phyloP scores from a whole-genome alignment of 1,140 invertebrate species.

The Trichomalopsis sarcophagae region DNA sequence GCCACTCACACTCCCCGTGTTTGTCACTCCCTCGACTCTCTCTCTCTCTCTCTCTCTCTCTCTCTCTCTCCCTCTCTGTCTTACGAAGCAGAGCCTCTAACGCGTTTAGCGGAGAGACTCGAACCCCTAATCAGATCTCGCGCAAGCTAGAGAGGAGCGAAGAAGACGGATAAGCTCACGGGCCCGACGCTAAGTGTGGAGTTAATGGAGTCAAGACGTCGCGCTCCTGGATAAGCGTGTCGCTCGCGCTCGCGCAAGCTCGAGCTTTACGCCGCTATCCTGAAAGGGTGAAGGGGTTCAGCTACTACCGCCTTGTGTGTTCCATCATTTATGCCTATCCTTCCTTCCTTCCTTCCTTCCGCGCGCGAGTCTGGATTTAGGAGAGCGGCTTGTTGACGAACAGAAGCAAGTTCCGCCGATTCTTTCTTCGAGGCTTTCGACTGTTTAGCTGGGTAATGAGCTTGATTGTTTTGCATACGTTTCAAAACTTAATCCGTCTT shows the following conservation, averaged over 20 bases:
- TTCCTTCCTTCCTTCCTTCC: constrained; percentile 43
- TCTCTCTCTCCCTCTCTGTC: constrained; percentile 30
- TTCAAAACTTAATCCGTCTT: no score
- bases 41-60: constrained; percentile 50
- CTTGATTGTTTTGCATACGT: neutral
- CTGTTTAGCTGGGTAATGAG: neutral
- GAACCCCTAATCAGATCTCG: constrained; percentile 75
- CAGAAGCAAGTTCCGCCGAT: neutral
- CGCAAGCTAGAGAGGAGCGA: constrained; percentile 58
- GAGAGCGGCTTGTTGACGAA: neutral
- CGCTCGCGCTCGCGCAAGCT: neutral
- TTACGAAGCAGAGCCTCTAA: constrained; percentile 65
- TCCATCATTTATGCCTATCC: constrained; percentile 53
- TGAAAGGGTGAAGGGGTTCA: neutral
- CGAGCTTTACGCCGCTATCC: neutral
- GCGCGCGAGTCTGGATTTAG: neutral
- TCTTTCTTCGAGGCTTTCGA: neutral
- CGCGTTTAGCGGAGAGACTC: constrained; percentile 74
- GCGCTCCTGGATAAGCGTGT: constrained; percentile 45
- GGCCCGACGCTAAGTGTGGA: constrained; percentile 73
- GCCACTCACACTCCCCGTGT: constrained; percentile 41
- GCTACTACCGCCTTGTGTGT: constrained; percentile 26
- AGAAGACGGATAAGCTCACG: constrained; percentile 23
- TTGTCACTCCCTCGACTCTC: constrained; percentile 39
- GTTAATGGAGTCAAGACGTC: constrained; percentile 74